Percentiles rank a stretch among this genome's conserved stretches.
Conservation (phyloP, 1,140 invertebrate species). For the Drosophila sp. region DNA sequence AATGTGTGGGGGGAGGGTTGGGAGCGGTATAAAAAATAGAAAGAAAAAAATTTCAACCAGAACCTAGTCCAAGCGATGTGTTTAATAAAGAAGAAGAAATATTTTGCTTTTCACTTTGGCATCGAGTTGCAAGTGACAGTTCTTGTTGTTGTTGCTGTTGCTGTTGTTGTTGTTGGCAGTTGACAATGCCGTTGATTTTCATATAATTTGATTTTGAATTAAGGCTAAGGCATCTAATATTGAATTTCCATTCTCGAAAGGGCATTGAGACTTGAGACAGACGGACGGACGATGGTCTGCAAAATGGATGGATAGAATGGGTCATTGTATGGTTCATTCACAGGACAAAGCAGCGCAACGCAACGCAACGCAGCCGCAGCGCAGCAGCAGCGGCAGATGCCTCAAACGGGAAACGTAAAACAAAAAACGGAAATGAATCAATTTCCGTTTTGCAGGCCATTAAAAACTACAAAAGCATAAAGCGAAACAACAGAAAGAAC, state of each 20-base stretch:
- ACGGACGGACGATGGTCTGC: too few relatives aligned
- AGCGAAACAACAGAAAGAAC: slow-evolving; percentile 2
- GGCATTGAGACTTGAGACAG: slow-evolving; percentile 34
- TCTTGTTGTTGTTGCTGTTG: slow-evolving; percentile 18
- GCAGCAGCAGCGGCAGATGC: slow-evolving; percentile 17
- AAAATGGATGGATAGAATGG: too few relatives aligned
- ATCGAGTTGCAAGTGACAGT: slow-evolving; percentile 70
- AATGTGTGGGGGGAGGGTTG: neutral
- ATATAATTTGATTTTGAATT: slow-evolving; percentile 55
- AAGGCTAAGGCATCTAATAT: slow-evolving; percentile 49
- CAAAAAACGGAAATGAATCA: slow-evolving; percentile 77
- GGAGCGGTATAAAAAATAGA: slow-evolving; percentile 17
- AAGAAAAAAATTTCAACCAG: slow-evolving; percentile 23
- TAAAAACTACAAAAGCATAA: slow-evolving; percentile 67
- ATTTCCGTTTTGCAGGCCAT: slow-evolving; percentile 74
- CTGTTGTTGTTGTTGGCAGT: slow-evolving; percentile 26
- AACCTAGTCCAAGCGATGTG: slow-evolving; percentile 57
- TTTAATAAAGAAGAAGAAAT: slow-evolving; percentile 77
- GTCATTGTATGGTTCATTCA: too few relatives aligned
- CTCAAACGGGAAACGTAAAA: slow-evolving; percentile 60
- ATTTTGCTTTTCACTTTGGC: slow-evolving; percentile 67
- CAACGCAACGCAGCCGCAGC: too few relatives aligned
- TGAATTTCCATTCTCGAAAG: slow-evolving; percentile 52
- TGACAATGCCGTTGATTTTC: slow-evolving; percentile 54
- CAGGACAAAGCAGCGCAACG: too few relatives aligned